These are phyloP conservation scores for Pseudotriccus pelzelni DNA, from an alignment of 2,797 vertebrate species.

Conservation along the genomic window DNA sequence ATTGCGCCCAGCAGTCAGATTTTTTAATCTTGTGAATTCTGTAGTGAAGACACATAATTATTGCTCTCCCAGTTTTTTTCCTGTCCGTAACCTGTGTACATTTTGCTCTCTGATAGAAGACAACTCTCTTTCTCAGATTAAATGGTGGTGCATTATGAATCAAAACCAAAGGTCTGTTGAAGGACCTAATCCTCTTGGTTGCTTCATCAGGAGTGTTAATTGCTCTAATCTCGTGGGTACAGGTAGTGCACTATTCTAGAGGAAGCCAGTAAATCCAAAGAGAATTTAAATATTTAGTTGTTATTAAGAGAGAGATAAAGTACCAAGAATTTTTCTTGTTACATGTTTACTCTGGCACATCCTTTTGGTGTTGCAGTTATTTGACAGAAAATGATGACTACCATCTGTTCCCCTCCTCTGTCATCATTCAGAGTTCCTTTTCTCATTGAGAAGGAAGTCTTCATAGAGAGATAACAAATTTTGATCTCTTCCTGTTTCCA, in stretches of 20 bases:
- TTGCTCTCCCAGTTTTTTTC: neutral
- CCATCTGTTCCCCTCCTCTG: constrained; percentile 53
- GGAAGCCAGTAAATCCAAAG: neutral
- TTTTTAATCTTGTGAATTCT: neutral
- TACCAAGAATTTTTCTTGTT: constrained; percentile 45
- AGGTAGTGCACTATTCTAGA: neutral
- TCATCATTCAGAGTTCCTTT: constrained; percentile 21
- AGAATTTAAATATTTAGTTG: neutral
- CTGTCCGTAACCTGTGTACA: neutral
- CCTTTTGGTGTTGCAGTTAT: constrained; percentile 58
- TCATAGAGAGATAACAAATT: neutral
- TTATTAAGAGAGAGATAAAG: constrained; percentile 30
- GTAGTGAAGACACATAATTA: neutral
- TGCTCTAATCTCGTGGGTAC: neutral
- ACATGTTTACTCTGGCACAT: constrained; percentile 59
- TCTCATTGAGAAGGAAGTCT: neutral
- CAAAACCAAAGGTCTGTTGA: neutral
- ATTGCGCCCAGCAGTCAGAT: neutral
- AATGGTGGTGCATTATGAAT: neutral
- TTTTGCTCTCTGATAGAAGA: neutral
- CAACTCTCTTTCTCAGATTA: neutral
- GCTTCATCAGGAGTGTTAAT: neutral
- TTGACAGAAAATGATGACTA: constrained; percentile 56
- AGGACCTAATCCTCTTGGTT: neutral
- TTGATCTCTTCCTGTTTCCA: constrained; percentile 20